These are phyloP conservation scores for Laterallus jamaicensis DNA, from an alignment of 2,113 vertebrate species.

Conservation along the genomic window DNA sequence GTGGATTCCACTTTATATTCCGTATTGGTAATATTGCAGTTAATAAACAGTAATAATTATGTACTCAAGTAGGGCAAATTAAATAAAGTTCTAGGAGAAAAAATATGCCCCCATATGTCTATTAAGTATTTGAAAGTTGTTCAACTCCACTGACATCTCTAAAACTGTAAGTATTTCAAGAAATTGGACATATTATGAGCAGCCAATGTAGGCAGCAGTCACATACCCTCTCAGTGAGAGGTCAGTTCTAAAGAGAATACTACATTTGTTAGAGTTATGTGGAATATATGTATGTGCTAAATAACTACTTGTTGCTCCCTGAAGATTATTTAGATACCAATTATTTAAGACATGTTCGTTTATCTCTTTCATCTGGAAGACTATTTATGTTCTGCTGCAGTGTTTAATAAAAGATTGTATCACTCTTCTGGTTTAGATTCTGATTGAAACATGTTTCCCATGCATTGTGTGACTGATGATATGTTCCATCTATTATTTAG, in stretches of 20 bases:
- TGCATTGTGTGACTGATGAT: not conserved
- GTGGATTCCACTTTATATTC: not conserved
- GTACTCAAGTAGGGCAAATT: not conserved
- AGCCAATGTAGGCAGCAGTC: not conserved
- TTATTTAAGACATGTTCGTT: conserved; percentile 1
- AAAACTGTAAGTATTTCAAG: not conserved
- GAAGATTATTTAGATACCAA: not conserved
- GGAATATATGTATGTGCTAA: not conserved
- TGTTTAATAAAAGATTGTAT: not conserved
- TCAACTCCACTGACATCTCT: not conserved
- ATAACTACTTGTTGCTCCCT: not conserved
- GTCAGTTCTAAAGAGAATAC: not conserved
- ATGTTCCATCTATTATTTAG: not conserved
- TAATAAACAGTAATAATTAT: not conserved
- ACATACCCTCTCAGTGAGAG: not conserved
- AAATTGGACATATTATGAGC: not conserved
- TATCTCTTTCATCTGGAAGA: conserved; percentile 12
- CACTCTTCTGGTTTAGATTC: not conserved
- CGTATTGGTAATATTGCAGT: not conserved
- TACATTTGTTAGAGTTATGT: not conserved
- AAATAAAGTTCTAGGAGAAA: not conserved
- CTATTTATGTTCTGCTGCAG: not conserved
- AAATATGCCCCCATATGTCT: not conserved
- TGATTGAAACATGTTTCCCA: not conserved
- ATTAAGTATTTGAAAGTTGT: not conserved